These are phyloP conservation scores for Vicugna pacos DNA, from an alignment of 2,113 vertebrate species.

Conservation along the genomic window DNA sequence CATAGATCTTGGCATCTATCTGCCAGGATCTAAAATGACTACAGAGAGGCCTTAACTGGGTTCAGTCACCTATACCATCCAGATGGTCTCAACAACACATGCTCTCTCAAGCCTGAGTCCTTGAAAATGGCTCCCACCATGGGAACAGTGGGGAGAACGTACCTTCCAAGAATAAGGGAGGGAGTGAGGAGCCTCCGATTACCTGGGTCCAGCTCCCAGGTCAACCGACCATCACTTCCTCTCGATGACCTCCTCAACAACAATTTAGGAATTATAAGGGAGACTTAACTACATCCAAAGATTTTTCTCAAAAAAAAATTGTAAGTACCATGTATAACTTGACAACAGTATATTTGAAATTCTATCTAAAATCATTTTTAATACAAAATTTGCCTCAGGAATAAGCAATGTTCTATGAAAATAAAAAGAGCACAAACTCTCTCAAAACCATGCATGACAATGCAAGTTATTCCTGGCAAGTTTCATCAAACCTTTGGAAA, in stretches of 20 bases:
- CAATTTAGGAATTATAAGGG: not conserved
- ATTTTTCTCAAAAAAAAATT: not conserved
- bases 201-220: not conserved
- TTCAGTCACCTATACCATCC: not conserved
- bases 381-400: not conserved
- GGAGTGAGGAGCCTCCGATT: not conserved
- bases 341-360: not conserved
- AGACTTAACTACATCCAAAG: not conserved
- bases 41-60: not conserved
- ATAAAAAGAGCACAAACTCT: not conserved
- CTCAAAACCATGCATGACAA: not conserved
- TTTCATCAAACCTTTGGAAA: conserved; percentile 11
- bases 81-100: not conserved
- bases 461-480: not conserved
- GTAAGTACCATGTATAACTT: not conserved
- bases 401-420: not conserved
- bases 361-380: not conserved
- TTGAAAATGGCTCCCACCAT: not conserved
- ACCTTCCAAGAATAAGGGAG: not conserved
- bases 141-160: not conserved
- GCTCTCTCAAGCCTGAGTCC: not conserved
- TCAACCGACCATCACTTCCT: not conserved
- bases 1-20: not conserved
- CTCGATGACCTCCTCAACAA: not conserved
- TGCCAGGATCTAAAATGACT: not conserved